A percentile compares a stretch with the other conserved stretches of the same genome.
phyloP scores from a whole-genome alignment of 2,797 vertebrate species.

The Pempheris klunzingeri region DNA sequence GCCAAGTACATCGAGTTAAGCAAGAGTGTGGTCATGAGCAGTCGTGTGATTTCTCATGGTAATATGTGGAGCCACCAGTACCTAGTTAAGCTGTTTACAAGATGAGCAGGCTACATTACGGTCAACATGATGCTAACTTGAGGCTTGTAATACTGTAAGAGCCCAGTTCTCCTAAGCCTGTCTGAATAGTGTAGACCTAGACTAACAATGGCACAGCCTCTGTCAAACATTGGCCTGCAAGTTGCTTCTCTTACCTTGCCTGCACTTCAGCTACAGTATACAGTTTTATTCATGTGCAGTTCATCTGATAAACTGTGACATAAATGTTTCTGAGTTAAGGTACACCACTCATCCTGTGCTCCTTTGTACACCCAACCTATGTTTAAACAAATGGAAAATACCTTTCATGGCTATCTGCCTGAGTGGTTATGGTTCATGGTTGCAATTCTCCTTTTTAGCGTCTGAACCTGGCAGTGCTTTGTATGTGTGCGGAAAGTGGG shows the following conservation, averaged over 20 bases:
- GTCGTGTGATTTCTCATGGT: slow-evolving; percentile 18
- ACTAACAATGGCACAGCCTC: slow-evolving; percentile 23
- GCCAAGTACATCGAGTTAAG: slow-evolving; percentile 16
- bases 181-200: slow-evolving; percentile 35
- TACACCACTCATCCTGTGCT: slow-evolving; percentile 2
- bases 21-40: slow-evolving; percentile 13
- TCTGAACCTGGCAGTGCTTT: slow-evolving; percentile 29
- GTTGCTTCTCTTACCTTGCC: background rate
- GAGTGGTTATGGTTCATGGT: slow-evolving; percentile 25
- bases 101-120: slow-evolving; percentile 24
- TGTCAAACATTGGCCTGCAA: slow-evolving; percentile 16
- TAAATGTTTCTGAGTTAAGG: background rate
- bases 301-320: slow-evolving; percentile 26
- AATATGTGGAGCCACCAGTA: slow-evolving; percentile 28
- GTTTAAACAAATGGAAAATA: slow-evolving; percentile 21
- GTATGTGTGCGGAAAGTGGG: slow-evolving; percentile 33
- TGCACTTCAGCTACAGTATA: slow-evolving; percentile 8
- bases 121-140: slow-evolving; percentile 25
- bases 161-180: slow-evolving; percentile 23
- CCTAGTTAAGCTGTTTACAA: slow-evolving; percentile 42
- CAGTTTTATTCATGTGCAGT: slow-evolving; percentile 27
- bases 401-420: slow-evolving; percentile 2
- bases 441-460: slow-evolving; percentile 9
- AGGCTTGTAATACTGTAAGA: slow-evolving; percentile 21
- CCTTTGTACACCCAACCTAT: background rate